Base-by-base conservation (phyloP, 2,113 vertebrate genomes). In the Sinocyclocheilus anophthalmus region DNA sequence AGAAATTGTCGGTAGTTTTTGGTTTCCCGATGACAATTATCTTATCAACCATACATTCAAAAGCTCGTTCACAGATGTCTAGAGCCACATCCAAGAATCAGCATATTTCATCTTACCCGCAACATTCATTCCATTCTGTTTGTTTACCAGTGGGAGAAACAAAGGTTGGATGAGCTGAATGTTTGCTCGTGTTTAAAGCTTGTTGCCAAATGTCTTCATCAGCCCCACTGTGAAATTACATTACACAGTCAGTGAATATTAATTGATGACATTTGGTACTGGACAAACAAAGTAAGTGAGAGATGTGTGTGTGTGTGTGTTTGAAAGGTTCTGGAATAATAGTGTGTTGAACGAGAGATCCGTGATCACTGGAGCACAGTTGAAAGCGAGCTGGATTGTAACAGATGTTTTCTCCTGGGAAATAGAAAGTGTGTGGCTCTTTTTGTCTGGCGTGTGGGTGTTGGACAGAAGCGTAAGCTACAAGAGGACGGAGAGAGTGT, bases 121-220 rank as follows among this genome's bases (percentile, higher is more conserved):
- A 80, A 82, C 67, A 86, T 88, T 88, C 48, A 75, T 87, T 83
- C 83, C 76, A 69, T 50, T 86, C 14, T 50, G 37, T 84, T 87
- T 86, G 72, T 84, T 85, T 65, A 73, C 57, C 30, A 42, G 76
- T 61, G 48, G 83, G 61, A 78, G 61, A 55, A 83, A 75, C 42
- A 78, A 87, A 83, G 72, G 77, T 84, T 30, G 84, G 65, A n/a
- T 12, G 20, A 53, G 22, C 39, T 37, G 24, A 45, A 57, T 39
- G 85, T 80, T 73, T 42, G 67, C 59, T 26, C 11, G 59, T 61
- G 81, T 59, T 87, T 90, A 83, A 87, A 85, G 79, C 88, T 85
- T 79, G 70, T 84, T 87, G 84, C 87, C 90, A 89, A 87, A 89
- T 84, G 78, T 87, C 81, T 89, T 90, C 77, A 90, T 90, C 86